A percentile compares a stretch with the other conserved stretches of the same genome.
phyloP scores from a whole-genome alignment of 2,797 vertebrate genomes.

The Champsocephalus esox region DNA sequence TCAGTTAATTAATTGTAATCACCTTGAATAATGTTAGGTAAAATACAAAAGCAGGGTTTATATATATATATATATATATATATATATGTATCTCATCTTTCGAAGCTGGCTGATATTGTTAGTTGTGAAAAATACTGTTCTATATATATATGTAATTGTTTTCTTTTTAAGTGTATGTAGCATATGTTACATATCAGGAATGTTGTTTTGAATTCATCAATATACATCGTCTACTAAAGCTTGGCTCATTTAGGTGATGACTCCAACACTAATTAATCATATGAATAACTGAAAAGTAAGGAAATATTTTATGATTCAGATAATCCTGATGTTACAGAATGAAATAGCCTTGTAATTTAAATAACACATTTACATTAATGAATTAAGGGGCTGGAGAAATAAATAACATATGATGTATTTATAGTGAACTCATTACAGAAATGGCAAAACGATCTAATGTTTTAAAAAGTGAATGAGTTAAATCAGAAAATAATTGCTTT shows the following conservation, averaged over 20 bases:
- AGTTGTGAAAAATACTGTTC: no score
- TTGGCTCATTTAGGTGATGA: neutral
- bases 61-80: neutral
- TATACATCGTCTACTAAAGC: neutral
- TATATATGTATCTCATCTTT: no score
- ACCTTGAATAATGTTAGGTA: neutral
- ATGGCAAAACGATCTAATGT: neutral
- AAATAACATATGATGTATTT: constrained; percentile 5
- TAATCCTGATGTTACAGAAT: neutral
- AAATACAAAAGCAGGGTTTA: neutral
- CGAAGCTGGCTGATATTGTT: no score
- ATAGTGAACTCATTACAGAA: constrained; percentile 2
- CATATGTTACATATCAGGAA: neutral
- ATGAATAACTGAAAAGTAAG: neutral
- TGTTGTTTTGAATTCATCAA: neutral
- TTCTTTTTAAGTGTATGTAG: no score
- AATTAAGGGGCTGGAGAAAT: constrained; percentile 5
- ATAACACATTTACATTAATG: neutral
- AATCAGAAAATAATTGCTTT: constrained; percentile 9
- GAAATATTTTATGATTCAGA: neutral
- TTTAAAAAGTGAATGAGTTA: neutral
- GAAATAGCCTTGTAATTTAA: neutral
- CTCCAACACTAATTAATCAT: neutral
- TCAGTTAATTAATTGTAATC: constrained; percentile 15
- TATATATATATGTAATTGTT: neutral